These are phyloP conservation scores for Acanthornis magna DNA, from an alignment of 2,797 vertebrate species.

Conservation along the genomic window DNA sequence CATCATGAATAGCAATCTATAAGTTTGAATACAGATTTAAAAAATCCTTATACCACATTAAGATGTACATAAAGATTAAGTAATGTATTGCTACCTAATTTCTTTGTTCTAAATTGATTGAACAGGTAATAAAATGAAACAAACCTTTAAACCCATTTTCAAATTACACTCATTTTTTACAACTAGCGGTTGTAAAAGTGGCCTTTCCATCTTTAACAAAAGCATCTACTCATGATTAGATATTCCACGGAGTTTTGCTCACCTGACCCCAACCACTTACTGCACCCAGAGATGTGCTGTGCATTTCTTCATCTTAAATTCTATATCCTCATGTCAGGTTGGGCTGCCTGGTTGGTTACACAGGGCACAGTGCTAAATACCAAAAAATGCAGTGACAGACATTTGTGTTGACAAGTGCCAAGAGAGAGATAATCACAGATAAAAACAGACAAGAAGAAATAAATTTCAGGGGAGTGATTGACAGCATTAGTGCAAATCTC, in stretches of 20 bases:
- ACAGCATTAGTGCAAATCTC: neutral
- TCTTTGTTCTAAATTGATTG: neutral
- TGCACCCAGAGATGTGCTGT: neutral
- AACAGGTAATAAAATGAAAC: neutral
- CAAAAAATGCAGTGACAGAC: neutral
- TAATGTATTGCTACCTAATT: neutral
- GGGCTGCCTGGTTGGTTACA: neutral
- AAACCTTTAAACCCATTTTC: neutral
- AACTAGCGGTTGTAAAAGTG: neutral
- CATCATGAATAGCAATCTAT: neutral
- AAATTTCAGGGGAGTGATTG: neutral
- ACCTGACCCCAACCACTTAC: neutral
- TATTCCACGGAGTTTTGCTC: neutral
- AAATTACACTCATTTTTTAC: neutral
- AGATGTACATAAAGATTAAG: neutral
- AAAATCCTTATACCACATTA: neutral
- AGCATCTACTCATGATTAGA: neutral
- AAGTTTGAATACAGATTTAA: neutral
- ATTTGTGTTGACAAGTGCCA: neutral
- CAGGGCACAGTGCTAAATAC: neutral
- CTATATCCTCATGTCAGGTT: neutral
- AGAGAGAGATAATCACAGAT: neutral
- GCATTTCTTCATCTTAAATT: neutral
- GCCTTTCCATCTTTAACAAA: neutral
- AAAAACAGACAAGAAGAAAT: neutral